These are phyloP conservation scores for Acholoe squamosa DNA, from an alignment of 2,888 invertebrate species.

Conservation along the genomic window DNA sequence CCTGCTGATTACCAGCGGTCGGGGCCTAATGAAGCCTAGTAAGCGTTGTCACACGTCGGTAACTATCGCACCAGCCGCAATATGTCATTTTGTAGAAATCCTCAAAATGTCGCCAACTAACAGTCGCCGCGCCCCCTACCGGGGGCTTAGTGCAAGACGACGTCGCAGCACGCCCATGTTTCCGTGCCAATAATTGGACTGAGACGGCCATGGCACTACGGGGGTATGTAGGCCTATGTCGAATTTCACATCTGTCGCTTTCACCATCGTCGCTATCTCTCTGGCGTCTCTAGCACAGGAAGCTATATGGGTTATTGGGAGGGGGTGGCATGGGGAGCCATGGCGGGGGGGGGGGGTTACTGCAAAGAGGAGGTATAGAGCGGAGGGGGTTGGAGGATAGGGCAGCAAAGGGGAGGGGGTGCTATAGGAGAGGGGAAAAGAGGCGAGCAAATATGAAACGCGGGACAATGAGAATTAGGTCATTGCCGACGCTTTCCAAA, in stretches of 20 bases:
- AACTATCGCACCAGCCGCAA: neutral
- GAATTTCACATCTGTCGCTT: neutral
- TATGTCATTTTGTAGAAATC: neutral
- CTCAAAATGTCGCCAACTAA: neutral
- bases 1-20: neutral
- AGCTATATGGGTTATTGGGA: neutral
- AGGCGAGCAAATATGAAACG: conserved; percentile 44
- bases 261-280: no score
- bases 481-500: conserved; percentile 49
- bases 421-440: conserved; percentile 24
- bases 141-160: neutral
- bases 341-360: neutral
- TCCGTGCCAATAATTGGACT: neutral
- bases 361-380: neutral
- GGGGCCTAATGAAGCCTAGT: neutral
- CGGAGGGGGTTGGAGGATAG: neutral
- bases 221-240: neutral
- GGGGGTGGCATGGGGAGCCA: neutral
- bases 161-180: neutral
- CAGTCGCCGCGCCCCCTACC: neutral
- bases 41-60: neutral
- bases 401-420: neutral
- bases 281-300: no score
- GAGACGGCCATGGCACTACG: neutral
- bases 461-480: conserved; percentile 60